Base-by-base conservation (phyloP, 2,113 vertebrate genomes). In the Tachuris rubrigastra region DNA sequence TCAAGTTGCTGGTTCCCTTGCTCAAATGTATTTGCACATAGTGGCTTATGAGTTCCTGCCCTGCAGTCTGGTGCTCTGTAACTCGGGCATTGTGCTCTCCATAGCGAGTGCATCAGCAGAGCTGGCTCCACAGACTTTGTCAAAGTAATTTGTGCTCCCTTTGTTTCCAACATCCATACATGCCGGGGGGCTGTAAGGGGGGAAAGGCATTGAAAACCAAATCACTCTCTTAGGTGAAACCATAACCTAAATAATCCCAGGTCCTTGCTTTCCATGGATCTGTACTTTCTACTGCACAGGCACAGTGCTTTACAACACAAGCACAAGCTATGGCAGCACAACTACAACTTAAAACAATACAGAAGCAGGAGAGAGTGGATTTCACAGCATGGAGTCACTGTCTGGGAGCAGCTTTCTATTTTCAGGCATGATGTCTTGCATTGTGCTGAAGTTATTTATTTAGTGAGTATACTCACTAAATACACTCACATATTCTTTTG, bases 351-450 rank as follows among this genome's bases (percentile, higher is more conserved):
- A n/a, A 55, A 91, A 93, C 84, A 92, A 87, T 73, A 42, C 25
- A 39, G 35, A 88, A 18, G 83, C 72, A 85, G 87, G 65, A 89
- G 66, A 60, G 87, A 81, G 74, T 18, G 5, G 49, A 69, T 41
- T 81, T 90, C 95, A 82, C 79, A 89, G 80, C 52, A 50, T 6
- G 60, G 75, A 78, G 81, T 33, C 62, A 50, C 63, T 87, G 86
- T 71, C 91, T 92, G 56, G 17, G 62, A 96, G 94, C 69, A 82
- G 92, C 53, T 46, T 82, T 60, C 81, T 89, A 35, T 86, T 88
- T 94, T 89, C 77, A 91, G 49, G 65, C 17, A 59, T 23, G 31
- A 50, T 19, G 47, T 82, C 76, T 96, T 83, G 63, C 81, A 79
- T 89, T 87, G 44, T 44, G 60, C 69, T 47, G 10, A 52, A 85